Evolutionary conservation across 2,113 vertebrate genomes (phyloP), one percentile per base, ranked within the genome.

Genomic region (Corydoras maculifer): DNA sequence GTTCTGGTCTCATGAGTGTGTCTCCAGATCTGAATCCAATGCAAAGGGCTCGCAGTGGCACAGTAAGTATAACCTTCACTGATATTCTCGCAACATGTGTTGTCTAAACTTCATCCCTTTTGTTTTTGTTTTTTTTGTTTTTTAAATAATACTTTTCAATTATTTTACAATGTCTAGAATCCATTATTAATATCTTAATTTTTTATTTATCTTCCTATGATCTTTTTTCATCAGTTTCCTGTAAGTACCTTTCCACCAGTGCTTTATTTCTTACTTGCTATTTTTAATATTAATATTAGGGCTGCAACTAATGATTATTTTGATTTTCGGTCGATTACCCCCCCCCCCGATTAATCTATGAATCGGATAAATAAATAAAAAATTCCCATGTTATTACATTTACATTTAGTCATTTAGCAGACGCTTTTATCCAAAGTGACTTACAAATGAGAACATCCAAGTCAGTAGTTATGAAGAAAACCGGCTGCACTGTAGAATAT

Each of bases 1-100:
- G 97, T 78, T 99, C 97, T 0, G 97, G 97, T 14, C 91, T 99
- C 8, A 96, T 95, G 94, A 98, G 96, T 79, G 90, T 93, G 0
- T 93, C 97, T 3, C 96, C 96, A 0, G 96, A 95, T 1, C 82
- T 98, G 72, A 91, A 90, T 81, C 97, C 94, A 0, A 85, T 95
- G 81, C 96, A 95, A 78, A 87, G 96, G 8, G 88, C 91, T 0
- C 86, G 94, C n/a, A 98, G 96, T 51, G 95, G 97, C 86, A 98
- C 95, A 8, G 97, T 99, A 89, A 91, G 96, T 91, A 25, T 32
- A 3, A n/a, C 48, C 8, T 6, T 9, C 4, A 10, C 43, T 18
- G 6, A 55, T 3, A 8, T 4, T 10, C 31, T 15, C 29, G 43
- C 31, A 65, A 11, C 6, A 0, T 50, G 35, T 1, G 1, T 10